These are phyloP conservation scores for Stichopus horrens DNA, from an alignment of 53 echinoderm and acorn worm genomes.

Conservation along the genomic window DNA sequence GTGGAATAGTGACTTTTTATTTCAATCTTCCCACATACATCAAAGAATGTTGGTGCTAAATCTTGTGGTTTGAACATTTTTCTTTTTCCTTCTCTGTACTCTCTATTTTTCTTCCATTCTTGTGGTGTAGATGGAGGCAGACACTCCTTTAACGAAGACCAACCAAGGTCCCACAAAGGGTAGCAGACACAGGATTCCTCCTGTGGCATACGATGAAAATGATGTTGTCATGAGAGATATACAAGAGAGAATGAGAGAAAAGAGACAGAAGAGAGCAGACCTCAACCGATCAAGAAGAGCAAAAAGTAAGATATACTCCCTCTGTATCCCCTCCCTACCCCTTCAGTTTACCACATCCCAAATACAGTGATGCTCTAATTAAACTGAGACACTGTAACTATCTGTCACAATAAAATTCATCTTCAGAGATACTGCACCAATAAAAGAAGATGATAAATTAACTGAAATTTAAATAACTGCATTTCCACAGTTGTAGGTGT, in stretches of 20 bases:
- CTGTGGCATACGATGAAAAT: constrained; percentile 25
- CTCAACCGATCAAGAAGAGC: constrained; percentile 25
- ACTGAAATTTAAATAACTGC: too few species aligned
- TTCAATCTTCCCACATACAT: too few species aligned
- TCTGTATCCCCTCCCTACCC: too few species aligned
- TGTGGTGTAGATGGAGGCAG: background rate
- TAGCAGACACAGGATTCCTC: background rate
- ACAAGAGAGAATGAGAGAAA: constrained; percentile 71
- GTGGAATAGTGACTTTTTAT: too few species aligned
- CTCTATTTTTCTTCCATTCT: background rate
- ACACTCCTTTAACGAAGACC: constrained; percentile 18
- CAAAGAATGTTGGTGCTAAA: background rate
- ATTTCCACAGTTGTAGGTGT: too few species aligned
- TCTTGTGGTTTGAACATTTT: background rate
- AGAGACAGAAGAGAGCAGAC: constrained; percentile 60
- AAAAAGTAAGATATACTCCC: constrained; percentile 2
- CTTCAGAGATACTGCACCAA: too few species aligned
- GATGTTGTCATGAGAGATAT: constrained; percentile 48
- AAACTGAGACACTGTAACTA: too few species aligned
- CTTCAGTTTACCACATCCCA: too few species aligned
- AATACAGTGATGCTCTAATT: too few species aligned
- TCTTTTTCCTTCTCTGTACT: background rate
- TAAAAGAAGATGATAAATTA: too few species aligned
- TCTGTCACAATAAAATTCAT: too few species aligned
- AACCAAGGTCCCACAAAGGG: background rate